Evolutionary conservation across 2,888 invertebrate genomes (phyloP), one percentile per base, ranked within the genome.

Genomic region (Yponomeuta sedellus): DNA sequence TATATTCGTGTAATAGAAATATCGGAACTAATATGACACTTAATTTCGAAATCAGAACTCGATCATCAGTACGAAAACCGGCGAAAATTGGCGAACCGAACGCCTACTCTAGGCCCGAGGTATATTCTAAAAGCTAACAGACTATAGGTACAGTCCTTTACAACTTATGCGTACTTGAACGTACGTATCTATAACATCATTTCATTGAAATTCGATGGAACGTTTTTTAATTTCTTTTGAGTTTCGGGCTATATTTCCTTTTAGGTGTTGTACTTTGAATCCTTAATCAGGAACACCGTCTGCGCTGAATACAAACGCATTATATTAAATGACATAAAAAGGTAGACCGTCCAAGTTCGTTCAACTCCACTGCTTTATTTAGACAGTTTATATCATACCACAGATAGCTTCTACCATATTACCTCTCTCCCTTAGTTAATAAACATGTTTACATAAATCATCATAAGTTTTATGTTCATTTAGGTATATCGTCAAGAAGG

Each of bases 211-310:
- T 44, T 61, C n/a, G 57, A 62, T 52, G 59, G 61, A 20, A 56
- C 58, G 66, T 64, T 68, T 69, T 25, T 66, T 71, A 66, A 66
- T 71, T 70, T 70, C 67, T 70, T 70, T 71, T 77, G 77, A 72
- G 74, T 75, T 74, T 74, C 75, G 73, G 73, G 78, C 84, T 82
- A 87, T 89, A 88, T 89, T 86, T 88, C 88, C 89, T 89, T 89
- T 86, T 86, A 87, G 80, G 85, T 81, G 81, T 80, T 80, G 81
- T 83, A 82, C 82, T 83, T 85, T 87, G 91, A 88, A 91, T 91
- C 76, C 80, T 74, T 87, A 90, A 91, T 87, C 82, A 87, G 85
- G 80, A 78, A 82, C 82, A 82, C 82, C 77, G 78, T 82, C 80
- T 76, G 83, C 71, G 71, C 73, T 83, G 91, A 88, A 89, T 91